phyloP scores from a whole-genome alignment of 2,797 vertebrate genomes.

The Characodon lateralis region DNA sequence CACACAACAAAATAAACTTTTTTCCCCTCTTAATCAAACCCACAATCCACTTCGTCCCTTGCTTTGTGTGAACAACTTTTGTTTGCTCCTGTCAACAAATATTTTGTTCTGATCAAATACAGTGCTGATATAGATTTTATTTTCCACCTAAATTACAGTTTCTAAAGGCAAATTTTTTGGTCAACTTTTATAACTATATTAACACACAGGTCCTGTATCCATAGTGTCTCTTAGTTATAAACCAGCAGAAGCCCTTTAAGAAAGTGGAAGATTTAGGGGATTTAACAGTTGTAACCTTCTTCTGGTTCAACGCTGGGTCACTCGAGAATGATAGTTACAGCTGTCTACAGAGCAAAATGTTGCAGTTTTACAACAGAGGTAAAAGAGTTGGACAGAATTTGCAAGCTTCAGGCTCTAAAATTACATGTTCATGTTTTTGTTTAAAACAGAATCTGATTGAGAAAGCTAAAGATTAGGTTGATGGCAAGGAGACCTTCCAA shows the following conservation, averaged over 20 bases:
- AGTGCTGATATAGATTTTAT: neutral
- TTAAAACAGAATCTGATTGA: neutral
- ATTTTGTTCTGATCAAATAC: neutral
- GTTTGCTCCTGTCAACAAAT: neutral
- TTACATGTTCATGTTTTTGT: neutral
- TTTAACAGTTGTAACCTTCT: too few relatives aligned
- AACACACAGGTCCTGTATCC: neutral
- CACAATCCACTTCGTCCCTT: neutral
- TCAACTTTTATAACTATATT: neutral
- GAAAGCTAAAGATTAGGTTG: neutral
- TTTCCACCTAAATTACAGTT: neutral
- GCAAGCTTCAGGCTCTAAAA: neutral
- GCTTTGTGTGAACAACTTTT: neutral
- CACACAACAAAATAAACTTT: neutral
- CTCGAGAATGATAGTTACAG: neutral
- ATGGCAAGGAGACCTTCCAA: neutral
- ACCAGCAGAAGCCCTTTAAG: neutral
- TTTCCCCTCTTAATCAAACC: neutral
- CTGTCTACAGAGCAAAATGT: neutral
- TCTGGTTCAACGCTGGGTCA: neutral
- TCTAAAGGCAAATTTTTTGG: neutral
- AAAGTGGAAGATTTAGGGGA: too few relatives aligned
- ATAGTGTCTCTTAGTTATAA: neutral
- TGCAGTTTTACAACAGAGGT: neutral
- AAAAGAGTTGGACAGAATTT: neutral